Conservation (phyloP, 2,113 vertebrate species). For the Mellivora capensis region DNA sequence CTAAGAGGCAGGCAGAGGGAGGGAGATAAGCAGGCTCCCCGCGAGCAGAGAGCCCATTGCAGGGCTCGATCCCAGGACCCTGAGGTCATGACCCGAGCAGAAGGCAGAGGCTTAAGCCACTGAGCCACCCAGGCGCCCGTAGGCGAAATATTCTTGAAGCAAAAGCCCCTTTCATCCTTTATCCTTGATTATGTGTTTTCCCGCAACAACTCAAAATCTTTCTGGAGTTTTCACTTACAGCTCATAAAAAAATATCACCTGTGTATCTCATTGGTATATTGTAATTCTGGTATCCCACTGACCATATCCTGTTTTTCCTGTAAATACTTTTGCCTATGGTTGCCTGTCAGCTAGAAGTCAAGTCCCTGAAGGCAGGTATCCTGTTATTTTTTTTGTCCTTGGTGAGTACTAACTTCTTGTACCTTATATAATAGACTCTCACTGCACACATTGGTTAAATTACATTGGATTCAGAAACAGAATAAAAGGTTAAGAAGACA, state of each 20-base stretch:
- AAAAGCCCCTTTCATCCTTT: too few relatives aligned
- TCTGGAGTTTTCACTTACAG: not conserved
- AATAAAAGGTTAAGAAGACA: not conserved
- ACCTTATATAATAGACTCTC: not conserved
- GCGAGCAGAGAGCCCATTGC: too few relatives aligned
- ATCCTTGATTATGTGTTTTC: too few relatives aligned
- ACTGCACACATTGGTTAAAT: not conserved
- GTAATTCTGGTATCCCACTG: not conserved
- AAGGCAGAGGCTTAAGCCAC: too few relatives aligned
- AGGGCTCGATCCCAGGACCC: too few relatives aligned
- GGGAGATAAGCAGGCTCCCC: too few relatives aligned
- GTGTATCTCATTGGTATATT: not conserved
- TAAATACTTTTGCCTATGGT: not conserved
- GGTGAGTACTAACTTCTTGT: not conserved
- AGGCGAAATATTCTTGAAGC: too few relatives aligned
- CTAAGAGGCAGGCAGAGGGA: too few relatives aligned
- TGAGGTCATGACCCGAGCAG: too few relatives aligned
- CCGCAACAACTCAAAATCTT: not conserved
- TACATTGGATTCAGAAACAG: constrained; percentile 16
- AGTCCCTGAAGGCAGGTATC: not conserved
- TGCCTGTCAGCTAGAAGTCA: not conserved
- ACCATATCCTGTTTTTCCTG: not conserved
- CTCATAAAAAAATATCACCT: not conserved
- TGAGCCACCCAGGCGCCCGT: too few relatives aligned
- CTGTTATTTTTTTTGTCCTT: not conserved